A percentile compares a stretch with the other conserved stretches of the same genome.
Conservation (phyloP, 2,113 vertebrate genomes). For the Rhinichthys klamathensis region DNA sequence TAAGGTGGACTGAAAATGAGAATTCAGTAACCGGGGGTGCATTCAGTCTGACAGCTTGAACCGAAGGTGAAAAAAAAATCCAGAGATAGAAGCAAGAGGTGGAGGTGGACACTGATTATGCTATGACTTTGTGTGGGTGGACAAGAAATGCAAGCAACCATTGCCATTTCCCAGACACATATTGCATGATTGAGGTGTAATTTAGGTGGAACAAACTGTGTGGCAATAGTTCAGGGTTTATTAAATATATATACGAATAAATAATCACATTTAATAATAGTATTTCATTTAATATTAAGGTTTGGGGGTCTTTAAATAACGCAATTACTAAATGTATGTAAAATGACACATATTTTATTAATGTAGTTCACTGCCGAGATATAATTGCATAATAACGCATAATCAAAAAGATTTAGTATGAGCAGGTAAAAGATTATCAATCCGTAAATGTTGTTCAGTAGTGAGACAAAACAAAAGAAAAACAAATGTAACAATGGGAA, state of each 20-base stretch:
- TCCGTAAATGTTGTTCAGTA: background rate
- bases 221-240: background rate
- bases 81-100: background rate
- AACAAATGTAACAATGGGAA: constrained; percentile 24
- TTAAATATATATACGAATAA: background rate
- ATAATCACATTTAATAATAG: background rate
- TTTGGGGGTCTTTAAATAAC: background rate
- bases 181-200: background rate
- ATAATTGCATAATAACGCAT: background rate
- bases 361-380: background rate
- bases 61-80: background rate
- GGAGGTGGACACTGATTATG: background rate
- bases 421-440: background rate
- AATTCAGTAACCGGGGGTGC: background rate
- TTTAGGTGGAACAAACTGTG: background rate
- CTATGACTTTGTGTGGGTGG: background rate
- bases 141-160: constrained; percentile 1
- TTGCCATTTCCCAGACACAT: background rate
- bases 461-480: background rate
- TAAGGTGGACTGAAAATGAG: constrained; percentile 3
- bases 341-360: background rate
- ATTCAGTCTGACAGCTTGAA: background rate
- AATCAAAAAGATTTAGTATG: background rate
- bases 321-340: background rate
- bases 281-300: background rate